Evolutionary conservation across 2,113 vertebrate species (phyloP).

Genomic region (Piprites chloris): DNA sequence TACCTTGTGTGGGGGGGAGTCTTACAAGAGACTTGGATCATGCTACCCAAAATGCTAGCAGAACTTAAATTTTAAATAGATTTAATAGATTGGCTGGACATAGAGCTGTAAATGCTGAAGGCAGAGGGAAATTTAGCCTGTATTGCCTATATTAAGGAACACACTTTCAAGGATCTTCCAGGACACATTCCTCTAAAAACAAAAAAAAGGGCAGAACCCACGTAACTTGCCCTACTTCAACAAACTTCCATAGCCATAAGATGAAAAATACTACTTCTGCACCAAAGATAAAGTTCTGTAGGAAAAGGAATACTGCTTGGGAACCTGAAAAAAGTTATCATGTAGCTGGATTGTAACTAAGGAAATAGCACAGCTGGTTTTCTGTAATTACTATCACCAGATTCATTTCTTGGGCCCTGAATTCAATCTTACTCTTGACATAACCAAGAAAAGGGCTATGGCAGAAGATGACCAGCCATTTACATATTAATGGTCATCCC

Average conservation of each 20-base stretch:
- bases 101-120: background rate
- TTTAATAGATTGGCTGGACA: background rate
- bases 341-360: background rate
- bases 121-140: background rate
- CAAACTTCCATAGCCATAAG: background rate
- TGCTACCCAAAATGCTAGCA: background rate
- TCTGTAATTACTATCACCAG: background rate
- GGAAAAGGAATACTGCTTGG: background rate
- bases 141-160: background rate
- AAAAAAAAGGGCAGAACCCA: background rate
- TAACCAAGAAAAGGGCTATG: background rate
- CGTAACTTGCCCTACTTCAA: background rate
- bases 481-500: background rate
- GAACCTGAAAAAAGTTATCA: background rate
- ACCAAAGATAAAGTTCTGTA: background rate
- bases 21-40: background rate
- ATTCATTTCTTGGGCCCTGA: background rate
- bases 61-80: background rate
- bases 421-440: background rate
- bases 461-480: background rate
- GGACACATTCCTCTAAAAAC: background rate
- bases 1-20: background rate
- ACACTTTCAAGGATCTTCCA: background rate
- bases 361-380: background rate
- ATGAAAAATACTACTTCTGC: background rate